Conservation (phyloP, 1,140 invertebrate species). For the Aplysia californica region DNA sequence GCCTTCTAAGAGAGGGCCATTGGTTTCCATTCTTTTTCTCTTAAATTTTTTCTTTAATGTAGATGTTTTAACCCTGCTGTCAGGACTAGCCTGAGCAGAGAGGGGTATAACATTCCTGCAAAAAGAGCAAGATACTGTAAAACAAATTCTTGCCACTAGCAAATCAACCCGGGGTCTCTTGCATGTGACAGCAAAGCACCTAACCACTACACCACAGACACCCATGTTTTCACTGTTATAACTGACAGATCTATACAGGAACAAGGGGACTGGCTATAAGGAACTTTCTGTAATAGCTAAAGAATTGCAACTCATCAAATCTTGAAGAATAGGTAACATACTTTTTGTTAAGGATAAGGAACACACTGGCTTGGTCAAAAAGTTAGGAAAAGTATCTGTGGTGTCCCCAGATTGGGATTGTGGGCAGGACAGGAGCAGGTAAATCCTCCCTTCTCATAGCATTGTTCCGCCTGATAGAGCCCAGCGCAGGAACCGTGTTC, state of each 20-base stretch:
- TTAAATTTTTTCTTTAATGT: no score
- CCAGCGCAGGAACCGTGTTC: constrained; percentile 5
- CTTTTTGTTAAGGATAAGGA: not conserved
- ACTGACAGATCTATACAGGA: not conserved
- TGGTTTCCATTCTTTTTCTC: no score
- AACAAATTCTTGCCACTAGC: no score
- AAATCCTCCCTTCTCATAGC: constrained; percentile 25
- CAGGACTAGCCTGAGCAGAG: no score
- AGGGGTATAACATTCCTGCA: no score
- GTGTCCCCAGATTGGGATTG: constrained; percentile 19
- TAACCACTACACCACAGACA: no score
- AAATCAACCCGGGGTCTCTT: no score
- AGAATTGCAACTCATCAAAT: not conserved
- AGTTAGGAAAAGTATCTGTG: not conserved
- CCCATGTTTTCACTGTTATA: not conserved
- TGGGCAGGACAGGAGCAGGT: constrained; percentile 30
- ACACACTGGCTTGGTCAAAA: not conserved
- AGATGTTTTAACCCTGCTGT: no score
- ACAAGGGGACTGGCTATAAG: not conserved
- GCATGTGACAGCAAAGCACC: no score
- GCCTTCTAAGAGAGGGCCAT: no score
- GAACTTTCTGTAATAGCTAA: not conserved
- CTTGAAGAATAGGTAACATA: not conserved
- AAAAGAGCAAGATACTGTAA: no score
- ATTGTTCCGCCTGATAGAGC: constrained; percentile 29